Evolutionary conservation across 2,888 invertebrate species (phyloP).

Genomic region (Rotaria socialis): DNA sequence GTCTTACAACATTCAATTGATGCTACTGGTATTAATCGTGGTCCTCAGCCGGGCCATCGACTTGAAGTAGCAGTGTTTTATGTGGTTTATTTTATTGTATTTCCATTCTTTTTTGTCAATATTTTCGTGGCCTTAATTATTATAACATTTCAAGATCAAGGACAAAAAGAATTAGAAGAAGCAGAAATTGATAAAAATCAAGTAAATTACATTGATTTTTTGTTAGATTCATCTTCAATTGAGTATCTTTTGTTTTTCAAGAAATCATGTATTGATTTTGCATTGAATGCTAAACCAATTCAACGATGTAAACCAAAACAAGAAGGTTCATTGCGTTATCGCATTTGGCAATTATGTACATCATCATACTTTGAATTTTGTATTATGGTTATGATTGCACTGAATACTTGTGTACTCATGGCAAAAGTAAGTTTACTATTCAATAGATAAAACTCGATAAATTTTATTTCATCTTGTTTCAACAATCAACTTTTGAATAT

Average conservation of each 20-base stretch:
- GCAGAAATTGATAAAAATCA: constrained; percentile 99
- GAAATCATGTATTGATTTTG: constrained; percentile 99
- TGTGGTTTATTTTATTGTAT: constrained; percentile 99
- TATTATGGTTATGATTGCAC: constrained; percentile 98
- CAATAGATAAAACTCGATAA: no score
- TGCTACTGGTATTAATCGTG: constrained; percentile 91
- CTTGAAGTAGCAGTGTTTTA: constrained; percentile 99
- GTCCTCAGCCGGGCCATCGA: constrained; percentile 96
- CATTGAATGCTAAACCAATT: constrained; percentile 92
- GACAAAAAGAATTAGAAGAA: constrained; percentile 97
- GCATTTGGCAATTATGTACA: constrained; percentile 96
- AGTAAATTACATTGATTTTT: constrained; percentile 63
- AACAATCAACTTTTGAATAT: no score
- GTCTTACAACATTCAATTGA: constrained; percentile 99
- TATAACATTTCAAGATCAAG: constrained; percentile 99
- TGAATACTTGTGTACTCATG: constrained; percentile 97
- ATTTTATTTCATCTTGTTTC: no score
- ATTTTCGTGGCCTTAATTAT: constrained; percentile 99
- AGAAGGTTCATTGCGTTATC: constrained; percentile 91
- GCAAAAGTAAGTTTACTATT: constrained; percentile 81
- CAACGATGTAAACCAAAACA: constrained; percentile 99
- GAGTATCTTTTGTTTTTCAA: constrained; percentile 61
- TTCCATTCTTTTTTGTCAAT: constrained; percentile 99
- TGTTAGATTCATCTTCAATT: no score
- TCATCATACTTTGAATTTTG: constrained; percentile 99